Evolutionary conservation across 2,797 vertebrate genomes (phyloP).

Genomic region (Babyrousa celebensis): DNA sequence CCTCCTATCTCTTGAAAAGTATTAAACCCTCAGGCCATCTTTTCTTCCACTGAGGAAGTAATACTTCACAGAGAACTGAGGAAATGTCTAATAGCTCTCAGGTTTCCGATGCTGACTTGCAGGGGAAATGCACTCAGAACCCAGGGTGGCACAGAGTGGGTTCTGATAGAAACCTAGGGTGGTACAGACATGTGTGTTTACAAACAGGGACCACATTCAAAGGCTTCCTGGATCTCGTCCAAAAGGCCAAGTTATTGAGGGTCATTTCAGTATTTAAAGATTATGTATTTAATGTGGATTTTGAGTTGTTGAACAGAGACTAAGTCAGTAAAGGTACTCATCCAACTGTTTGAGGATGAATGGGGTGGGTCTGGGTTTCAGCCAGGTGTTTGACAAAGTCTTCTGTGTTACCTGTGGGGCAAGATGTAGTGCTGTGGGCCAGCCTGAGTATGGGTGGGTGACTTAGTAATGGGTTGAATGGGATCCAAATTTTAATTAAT

Average conservation of each 20-base stretch:
- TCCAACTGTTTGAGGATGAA: slow-evolving; percentile 2
- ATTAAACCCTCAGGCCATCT: neutral
- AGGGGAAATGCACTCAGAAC: neutral
- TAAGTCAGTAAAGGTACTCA: neutral
- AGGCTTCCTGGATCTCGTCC: neutral
- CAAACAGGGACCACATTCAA: neutral
- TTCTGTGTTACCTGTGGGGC: neutral
- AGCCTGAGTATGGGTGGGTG: neutral
- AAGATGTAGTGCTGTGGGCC: neutral
- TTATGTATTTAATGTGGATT: neutral
- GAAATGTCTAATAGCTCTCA: slow-evolving; percentile 12
- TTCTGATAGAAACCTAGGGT: neutral
- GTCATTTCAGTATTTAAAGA: slow-evolving; percentile 25
- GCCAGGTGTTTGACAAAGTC: neutral
- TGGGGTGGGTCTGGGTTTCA: neutral
- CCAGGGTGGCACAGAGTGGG: neutral
- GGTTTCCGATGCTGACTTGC: slow-evolving; percentile 5
- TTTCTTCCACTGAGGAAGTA: slow-evolving; percentile 18
- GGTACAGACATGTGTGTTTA: neutral
- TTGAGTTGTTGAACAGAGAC: neutral
- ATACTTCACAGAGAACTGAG: slow-evolving; percentile 18
- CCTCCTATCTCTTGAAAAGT: neutral
- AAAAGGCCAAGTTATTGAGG: neutral
- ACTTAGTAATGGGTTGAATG: neutral
- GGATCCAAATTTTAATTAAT: slow-evolving; percentile 34